Conservation (phyloP, 2,113 vertebrate species). For the Lagopus muta region DNA sequence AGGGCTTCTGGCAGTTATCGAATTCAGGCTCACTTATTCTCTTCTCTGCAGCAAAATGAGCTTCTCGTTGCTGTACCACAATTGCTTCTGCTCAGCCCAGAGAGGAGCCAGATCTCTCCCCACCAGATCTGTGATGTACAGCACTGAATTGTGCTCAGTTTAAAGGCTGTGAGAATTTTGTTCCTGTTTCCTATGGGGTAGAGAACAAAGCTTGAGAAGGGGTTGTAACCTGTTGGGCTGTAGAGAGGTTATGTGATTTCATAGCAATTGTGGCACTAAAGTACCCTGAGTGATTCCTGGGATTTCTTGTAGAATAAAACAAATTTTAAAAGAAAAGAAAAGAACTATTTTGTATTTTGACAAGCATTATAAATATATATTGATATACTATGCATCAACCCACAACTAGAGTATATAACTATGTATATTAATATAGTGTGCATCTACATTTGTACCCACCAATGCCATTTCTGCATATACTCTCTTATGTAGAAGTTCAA, state of each 20-base stretch:
- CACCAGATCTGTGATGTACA: neutral
- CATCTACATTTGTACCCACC: neutral
- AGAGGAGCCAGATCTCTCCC: neutral
- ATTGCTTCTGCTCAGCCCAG: neutral
- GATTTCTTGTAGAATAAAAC: neutral
- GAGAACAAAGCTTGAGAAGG: neutral
- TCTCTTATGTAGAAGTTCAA: neutral
- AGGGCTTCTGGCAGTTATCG: neutral
- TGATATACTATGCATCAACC: neutral
- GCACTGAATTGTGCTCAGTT: neutral
- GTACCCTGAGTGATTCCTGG: neutral
- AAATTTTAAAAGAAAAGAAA: neutral
- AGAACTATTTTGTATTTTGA: neutral
- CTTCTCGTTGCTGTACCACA: neutral
- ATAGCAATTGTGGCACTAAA: neutral
- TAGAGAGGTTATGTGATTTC: fast-evolving
- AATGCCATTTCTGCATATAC: neutral
- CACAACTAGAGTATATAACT: neutral
- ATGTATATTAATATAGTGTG: fast-evolving
- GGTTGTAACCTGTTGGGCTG: neutral
- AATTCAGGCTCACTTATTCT: neutral
- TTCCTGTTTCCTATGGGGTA: neutral
- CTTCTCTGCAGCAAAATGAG: neutral
- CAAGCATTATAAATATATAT: neutral
- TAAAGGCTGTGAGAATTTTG: neutral